Percentiles rank a stretch among this genome's conserved stretches.
Evolutionary conservation across 92 coral and sea anemone genomes (phyloP).

Genomic region (Pocillopora meandrina): DNA sequence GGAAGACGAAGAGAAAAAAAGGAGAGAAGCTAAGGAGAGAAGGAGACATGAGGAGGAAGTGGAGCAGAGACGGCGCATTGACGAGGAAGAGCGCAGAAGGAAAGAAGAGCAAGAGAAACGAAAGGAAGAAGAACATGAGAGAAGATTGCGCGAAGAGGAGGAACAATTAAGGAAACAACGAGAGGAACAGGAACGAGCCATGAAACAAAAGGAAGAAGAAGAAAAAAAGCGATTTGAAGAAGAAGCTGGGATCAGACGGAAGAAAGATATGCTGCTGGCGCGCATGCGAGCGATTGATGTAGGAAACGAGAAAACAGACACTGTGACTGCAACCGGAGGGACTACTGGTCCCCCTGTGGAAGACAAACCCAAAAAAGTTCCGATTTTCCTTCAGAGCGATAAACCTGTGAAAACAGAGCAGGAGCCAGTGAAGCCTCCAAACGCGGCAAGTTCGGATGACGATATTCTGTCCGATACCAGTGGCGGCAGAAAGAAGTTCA

Average conservation of each 20-base stretch:
- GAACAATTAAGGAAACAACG: conserved; percentile 35
- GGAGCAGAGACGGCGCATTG: conserved; percentile 52
- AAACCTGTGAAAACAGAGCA: conserved; percentile 16
- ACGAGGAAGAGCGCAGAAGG: conserved; percentile 44
- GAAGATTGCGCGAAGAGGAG: conserved; percentile 59
- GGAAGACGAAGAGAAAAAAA: conserved; percentile 55
- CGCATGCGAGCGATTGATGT: conserved; percentile 77
- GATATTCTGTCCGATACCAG: conserved; percentile 49
- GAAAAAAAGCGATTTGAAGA: conserved; percentile 64
- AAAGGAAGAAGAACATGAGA: conserved; percentile 48
- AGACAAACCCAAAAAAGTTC: conserved; percentile 71
- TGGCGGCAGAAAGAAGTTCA: conserved; percentile 52
- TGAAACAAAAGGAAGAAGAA: conserved; percentile 56
- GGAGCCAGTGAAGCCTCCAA: conserved; percentile 42
- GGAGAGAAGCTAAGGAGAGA: conserved; percentile 47
- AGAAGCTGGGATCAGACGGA: conserved; percentile 78
- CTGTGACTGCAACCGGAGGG: conserved; percentile 35
- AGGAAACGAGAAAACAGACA: conserved; percentile 46
- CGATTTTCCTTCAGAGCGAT: conserved; percentile 76
- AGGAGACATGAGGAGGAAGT: conserved; percentile 37
- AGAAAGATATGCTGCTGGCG: conserved; percentile 89
- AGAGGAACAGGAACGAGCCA: conserved; percentile 36
- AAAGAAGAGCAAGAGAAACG: conserved; percentile 50
- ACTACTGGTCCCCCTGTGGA: conserved; percentile 30
- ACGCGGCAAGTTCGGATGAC: conserved; percentile 47